Percentiles rank a stretch among this genome's conserved stretches.
Conservation (phyloP, 2,113 vertebrate genomes). For the Silurus meridionalis region DNA sequence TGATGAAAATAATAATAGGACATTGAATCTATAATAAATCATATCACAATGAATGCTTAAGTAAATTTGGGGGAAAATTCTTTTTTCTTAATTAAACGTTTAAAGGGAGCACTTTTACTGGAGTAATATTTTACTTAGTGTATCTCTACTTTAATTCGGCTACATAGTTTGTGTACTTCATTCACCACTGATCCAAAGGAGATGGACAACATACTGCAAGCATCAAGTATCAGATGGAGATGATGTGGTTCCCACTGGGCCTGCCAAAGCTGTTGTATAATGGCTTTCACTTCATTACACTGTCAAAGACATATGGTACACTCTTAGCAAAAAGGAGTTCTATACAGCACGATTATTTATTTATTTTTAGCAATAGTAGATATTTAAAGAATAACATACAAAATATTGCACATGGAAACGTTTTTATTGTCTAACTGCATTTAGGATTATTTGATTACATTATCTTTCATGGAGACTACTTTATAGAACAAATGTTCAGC, state of each 20-base stretch:
- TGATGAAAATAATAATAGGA: no score
- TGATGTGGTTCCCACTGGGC: constrained; percentile 29
- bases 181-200: no score
- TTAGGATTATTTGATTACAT: neutral
- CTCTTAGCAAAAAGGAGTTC: neutral
- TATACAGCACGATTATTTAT: neutral
- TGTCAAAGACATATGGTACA: constrained; percentile 86
- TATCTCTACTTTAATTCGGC: no score
- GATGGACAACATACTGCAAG: constrained; percentile 37
- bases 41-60: no score
- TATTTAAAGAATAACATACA: neutral
- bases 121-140: no score
- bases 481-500: neutral
- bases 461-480: neutral
- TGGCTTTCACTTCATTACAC: constrained; percentile 81
- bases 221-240: constrained; percentile 63
- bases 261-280: constrained; percentile 79
- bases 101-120: no score
- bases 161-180: no score
- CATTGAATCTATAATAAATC: no score
- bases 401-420: neutral
- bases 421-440: neutral
- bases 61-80: no score
- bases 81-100: no score
- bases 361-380: neutral